Evolutionary conservation across 1,140 invertebrate species (phyloP), one percentile per base, ranked within the genome.

Genomic region (Drosophila setifemur): DNA sequence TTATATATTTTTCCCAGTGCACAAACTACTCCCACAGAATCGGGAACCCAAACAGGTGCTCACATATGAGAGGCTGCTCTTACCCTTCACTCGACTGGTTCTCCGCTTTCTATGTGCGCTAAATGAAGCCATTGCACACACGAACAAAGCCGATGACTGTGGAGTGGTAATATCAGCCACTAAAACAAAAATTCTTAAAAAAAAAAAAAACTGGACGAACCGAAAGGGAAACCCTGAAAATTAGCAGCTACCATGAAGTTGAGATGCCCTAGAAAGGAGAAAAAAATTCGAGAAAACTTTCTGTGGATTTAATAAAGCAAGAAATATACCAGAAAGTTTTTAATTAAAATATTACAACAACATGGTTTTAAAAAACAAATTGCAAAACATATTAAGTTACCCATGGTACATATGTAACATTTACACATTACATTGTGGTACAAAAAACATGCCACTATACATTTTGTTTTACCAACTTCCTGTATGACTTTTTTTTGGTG

Each of bases 101-200:
- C 16, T 45, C 8, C 39, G 39, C 52, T 39, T 54, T 25, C 12
- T 57, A 50, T 48, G 57, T 55, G 63, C 31, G 47, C 58, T 52
- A 70, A 77, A 77, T 83, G 73, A 83, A 83, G 69, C 69, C 78
- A 74, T 73, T 64, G 43, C 35, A 70, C 53, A 39, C 12, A 63
- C 35, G 54, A 21, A 47, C 40, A 79, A 73, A 63, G 50, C 55
- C 37, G 47, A 42, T 23, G 7, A 14, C 7, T 19, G 11, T 21
- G 8, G n/a, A 44, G 26, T 55, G 26, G 19, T 5, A n/a, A n/a
- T n/a, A n/a, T n/a, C n/a, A n/a, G n/a, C n/a, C n/a, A n/a, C n/a
- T n/a, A 48, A 29, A 48, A 12, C 25, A 28, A 33, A 16, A 40
- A 43, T 14, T 2, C 26, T 19, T 44, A 28, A 44, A 28, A 28